Conservation (phyloP, 2,113 vertebrate species). For the Thinocorus orbignyianus region DNA sequence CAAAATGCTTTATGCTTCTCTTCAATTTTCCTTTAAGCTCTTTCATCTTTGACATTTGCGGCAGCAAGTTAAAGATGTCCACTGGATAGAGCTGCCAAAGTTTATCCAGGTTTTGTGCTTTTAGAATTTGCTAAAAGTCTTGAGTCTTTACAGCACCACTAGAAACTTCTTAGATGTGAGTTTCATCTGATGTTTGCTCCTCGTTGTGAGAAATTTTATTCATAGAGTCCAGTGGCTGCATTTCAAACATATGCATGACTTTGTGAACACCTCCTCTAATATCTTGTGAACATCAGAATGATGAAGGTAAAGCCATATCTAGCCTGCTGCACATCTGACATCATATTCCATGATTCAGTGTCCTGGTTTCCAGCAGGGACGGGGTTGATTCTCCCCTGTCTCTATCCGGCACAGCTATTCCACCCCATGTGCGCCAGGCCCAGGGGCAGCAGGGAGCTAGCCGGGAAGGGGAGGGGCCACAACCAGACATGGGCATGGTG, state of each 20-base stretch:
- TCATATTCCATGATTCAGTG: conserved; percentile 27
- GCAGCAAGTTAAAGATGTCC: conserved; percentile 81
- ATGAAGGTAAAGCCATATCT: conserved; percentile 74
- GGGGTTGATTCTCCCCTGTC: too few species aligned
- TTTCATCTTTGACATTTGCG: conserved; percentile 83
- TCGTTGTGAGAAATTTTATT: conserved; percentile 80
- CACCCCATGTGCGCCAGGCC: too few species aligned
- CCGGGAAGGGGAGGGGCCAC: too few species aligned
- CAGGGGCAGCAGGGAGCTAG: too few species aligned
- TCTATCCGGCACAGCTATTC: too few species aligned
- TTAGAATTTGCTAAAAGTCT: conserved; percentile 75
- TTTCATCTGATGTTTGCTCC: conserved; percentile 57
- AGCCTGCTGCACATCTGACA: conserved; percentile 75
- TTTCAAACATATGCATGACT: conserved; percentile 86
- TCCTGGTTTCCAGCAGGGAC: too few species aligned
- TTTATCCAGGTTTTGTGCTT: conserved; percentile 81
- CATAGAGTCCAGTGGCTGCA: conserved; percentile 77
- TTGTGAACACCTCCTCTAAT: conserved; percentile 78
- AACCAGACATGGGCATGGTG: too few species aligned
- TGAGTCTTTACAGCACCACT: conserved; percentile 82
- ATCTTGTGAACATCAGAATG: conserved; percentile 72
- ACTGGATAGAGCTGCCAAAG: conserved; percentile 82
- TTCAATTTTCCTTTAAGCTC: conserved; percentile 83
- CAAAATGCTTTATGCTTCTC: conserved; percentile 83
- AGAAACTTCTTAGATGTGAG: conserved; percentile 71